These are phyloP conservation scores for Drosophila equinoxialis DNA, from an alignment of 1,140 invertebrate genomes.

Conservation along the genomic window DNA sequence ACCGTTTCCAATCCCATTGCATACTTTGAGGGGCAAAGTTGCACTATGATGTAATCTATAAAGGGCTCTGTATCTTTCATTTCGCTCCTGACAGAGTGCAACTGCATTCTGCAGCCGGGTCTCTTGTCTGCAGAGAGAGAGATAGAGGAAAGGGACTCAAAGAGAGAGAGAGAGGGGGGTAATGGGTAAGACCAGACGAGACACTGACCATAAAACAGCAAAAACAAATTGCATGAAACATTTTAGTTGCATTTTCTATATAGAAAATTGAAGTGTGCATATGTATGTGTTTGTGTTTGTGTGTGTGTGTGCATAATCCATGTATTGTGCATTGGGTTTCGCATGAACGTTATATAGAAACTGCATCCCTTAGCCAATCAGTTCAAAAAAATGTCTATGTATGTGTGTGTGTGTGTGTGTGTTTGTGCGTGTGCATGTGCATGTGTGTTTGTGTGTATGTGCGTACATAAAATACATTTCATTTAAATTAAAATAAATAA, in stretches of 20 bases:
- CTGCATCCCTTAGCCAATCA: constrained; percentile 54
- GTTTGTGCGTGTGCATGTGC: constrained; percentile 12
- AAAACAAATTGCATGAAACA: constrained; percentile 74
- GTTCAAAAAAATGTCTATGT: constrained; percentile 34
- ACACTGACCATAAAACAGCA: constrained; percentile 67
- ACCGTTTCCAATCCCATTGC: too few relatives aligned
- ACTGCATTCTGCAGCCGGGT: constrained; percentile 12
- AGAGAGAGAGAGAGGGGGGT: not conserved
- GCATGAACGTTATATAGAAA: constrained; percentile 32
- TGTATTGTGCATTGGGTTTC: constrained; percentile 41
- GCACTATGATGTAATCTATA: too few relatives aligned
- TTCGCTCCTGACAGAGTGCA: constrained; percentile 26
- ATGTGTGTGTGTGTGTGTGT: constrained; percentile 13
- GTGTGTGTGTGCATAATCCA: constrained; percentile 51
- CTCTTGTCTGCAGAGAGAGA: not conserved
- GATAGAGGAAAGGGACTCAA: not conserved
- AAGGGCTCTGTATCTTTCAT: not conserved
- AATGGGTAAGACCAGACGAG: constrained; percentile 39
- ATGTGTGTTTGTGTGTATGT: constrained; percentile 10
- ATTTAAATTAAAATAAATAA: constrained; percentile 82
- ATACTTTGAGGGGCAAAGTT: too few relatives aligned
- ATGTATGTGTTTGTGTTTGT: not conserved
- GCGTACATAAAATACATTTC: constrained; percentile 76
- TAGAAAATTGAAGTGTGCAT: constrained; percentile 43
- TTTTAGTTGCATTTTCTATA: constrained; percentile 81